Conservation (phyloP, 53 echinoderm and acorn worm genomes). For the Actinopyga echinites region DNA sequence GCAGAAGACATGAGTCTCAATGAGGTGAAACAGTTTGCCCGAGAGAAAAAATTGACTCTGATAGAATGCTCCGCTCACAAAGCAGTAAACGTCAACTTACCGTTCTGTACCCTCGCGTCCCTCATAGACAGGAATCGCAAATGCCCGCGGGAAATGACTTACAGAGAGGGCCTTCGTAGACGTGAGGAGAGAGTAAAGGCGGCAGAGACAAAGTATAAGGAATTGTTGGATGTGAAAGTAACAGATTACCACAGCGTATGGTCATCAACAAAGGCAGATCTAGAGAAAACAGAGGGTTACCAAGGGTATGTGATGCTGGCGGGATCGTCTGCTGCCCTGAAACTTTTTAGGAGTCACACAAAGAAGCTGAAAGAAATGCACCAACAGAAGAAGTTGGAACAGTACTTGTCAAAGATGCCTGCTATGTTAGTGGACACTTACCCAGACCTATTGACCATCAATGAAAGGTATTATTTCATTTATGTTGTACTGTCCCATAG, state of each 20-base stretch:
- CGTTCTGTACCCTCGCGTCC: conserved; percentile 73
- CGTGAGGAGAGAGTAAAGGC: conserved; percentile 59
- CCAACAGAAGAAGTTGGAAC: conserved; percentile 66
- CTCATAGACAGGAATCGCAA: conserved; percentile 69
- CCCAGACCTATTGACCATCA: conserved; percentile 74
- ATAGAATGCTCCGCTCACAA: conserved; percentile 83
- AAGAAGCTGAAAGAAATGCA: conserved; percentile 73
- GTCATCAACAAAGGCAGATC: conserved; percentile 66
- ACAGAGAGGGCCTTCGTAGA: conserved; percentile 55
- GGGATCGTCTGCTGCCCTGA: conserved; percentile 67
- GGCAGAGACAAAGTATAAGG: conserved; percentile 61
- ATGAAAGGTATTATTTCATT: conserved; percentile 69
- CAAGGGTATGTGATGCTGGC: conserved; percentile 58
- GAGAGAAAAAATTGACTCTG: conserved; percentile 42
- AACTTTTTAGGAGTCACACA: conserved; percentile 74
- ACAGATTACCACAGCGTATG: conserved; percentile 79
- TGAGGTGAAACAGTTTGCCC: conserved; percentile 35
- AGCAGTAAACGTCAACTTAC: conserved; percentile 80
- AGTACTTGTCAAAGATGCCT: conserved; percentile 70
- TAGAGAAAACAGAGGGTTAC: conserved; percentile 62
- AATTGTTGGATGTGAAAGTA: conserved; percentile 56
- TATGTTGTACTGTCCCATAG: too few species aligned
- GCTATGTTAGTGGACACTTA: conserved; percentile 69
- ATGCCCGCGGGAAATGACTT: conserved; percentile 60
- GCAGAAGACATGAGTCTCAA: conserved; percentile 50